These are phyloP conservation scores for human (Homo sapiens) DNA, from an alignment of 2,113 vertebrate species.

Conservation along the genomic window DNA sequence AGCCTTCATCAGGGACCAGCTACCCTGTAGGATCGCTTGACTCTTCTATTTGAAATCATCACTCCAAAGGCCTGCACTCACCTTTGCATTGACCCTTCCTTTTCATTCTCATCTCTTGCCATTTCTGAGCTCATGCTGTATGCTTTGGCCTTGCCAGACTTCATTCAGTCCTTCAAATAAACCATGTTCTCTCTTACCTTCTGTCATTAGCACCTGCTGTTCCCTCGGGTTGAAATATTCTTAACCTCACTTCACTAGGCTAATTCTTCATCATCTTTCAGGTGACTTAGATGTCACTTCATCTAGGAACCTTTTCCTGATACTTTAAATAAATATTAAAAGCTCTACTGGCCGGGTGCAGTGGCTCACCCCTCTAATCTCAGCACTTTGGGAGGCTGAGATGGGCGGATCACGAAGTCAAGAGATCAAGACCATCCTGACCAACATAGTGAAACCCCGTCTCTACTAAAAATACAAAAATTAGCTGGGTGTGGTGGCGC, in stretches of 20 bases:
- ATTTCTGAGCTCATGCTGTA: not conserved
- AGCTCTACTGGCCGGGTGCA: not conserved
- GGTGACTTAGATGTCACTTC: not conserved
- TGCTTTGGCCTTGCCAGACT: not conserved
- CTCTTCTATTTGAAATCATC: not conserved
- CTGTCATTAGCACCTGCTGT: not conserved
- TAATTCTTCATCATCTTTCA: not conserved
- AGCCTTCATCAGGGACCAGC: not conserved
- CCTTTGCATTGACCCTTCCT: not conserved
- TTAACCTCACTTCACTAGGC: not conserved
- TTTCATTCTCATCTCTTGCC: not conserved
- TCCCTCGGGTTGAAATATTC: not conserved
- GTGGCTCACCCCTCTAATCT: too few species aligned
- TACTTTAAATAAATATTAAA: not conserved
- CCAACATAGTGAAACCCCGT: too few species aligned
- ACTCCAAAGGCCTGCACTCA: not conserved
- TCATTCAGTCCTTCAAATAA: not conserved
- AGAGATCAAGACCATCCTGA: too few species aligned
- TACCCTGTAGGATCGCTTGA: not conserved
- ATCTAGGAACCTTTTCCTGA: not conserved
- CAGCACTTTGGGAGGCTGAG: too few species aligned
- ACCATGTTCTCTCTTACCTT: not conserved
- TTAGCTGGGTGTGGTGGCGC: too few species aligned
- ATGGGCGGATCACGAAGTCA: too few species aligned
- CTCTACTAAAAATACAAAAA: too few species aligned